Conservation (phyloP, 2,797 vertebrate genomes). For the Myripristis jacobus region DNA sequence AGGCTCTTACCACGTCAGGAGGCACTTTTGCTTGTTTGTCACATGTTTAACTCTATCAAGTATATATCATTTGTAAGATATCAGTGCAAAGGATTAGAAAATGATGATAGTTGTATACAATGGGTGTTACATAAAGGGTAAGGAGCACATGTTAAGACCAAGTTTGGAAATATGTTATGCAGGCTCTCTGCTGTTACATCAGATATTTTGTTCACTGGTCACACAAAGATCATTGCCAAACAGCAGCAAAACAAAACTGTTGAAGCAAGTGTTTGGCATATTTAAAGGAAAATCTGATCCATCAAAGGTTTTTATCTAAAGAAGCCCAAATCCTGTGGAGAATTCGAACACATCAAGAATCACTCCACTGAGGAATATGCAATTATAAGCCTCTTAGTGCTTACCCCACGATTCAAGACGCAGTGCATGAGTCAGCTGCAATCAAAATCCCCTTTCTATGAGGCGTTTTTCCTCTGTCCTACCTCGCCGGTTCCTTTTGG, state of each 20-base stretch:
- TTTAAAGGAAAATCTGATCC: slow-evolving; percentile 6
- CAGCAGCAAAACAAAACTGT: not conserved
- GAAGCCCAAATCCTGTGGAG: slow-evolving; percentile 1
- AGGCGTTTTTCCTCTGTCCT: slow-evolving; percentile 38
- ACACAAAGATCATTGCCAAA: too few species aligned
- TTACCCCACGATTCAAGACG: slow-evolving; percentile 35
- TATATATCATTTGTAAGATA: not conserved
- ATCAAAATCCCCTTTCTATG: slow-evolving; percentile 41
- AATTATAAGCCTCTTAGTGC: slow-evolving; percentile 53
- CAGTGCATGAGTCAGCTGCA: slow-evolving; percentile 52
- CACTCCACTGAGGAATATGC: slow-evolving; percentile 9
- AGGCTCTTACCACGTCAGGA: not conserved
- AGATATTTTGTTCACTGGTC: too few species aligned
- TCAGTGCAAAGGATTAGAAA: not conserved
- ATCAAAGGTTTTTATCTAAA: slow-evolving; percentile 20
- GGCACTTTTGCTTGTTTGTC: slow-evolving; percentile 5
- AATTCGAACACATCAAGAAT: slow-evolving; percentile 26
- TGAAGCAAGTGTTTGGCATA: not conserved
- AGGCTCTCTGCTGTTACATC: too few species aligned
- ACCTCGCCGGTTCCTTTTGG: not conserved
- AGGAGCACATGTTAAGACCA: not conserved
- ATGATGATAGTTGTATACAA: too few species aligned
- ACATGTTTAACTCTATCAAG: too few species aligned
- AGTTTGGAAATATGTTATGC: too few species aligned
- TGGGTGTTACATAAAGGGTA: not conserved